Evolutionary conservation across 1,140 invertebrate species (phyloP).

Genomic region (Plutomurus gul): DNA sequence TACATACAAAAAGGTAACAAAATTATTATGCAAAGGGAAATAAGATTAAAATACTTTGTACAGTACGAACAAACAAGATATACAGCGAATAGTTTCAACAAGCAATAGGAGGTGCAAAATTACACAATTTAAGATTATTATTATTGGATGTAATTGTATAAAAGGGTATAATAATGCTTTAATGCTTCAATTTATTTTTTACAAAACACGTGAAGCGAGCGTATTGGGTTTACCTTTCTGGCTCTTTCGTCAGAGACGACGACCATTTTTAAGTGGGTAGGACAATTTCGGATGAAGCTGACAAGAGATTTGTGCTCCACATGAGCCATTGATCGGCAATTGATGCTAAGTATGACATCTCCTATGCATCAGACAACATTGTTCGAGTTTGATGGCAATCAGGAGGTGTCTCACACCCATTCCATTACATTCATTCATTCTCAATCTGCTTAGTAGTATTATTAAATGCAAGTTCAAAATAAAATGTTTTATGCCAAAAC

Average conservation of each 20-base stretch:
- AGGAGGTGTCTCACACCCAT: conserved; percentile 1
- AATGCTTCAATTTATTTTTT: neutral
- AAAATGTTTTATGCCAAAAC: neutral
- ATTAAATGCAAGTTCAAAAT: conserved; percentile 7
- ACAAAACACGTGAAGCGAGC: neutral
- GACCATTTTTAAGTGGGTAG: conserved; percentile 88
- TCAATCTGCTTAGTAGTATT: neutral
- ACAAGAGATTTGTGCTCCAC: conserved; percentile 81
- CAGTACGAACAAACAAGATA: too few relatives aligned
- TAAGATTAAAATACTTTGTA: neutral
- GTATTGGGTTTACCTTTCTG: conserved; percentile 67
- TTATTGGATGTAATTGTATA: too few relatives aligned
- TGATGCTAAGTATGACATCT: conserved; percentile 92
- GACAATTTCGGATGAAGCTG: conserved; percentile 86
- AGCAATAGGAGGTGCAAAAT: too few relatives aligned
- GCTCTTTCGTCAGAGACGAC: conserved; percentile 95
- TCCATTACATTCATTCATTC: neutral
- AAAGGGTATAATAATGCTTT: neutral
- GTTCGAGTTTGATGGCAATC: conserved; percentile 1
- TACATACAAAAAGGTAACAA: neutral
- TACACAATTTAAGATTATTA: neutral
- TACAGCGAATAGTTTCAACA: too few relatives aligned
- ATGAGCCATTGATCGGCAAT: conserved; percentile 85
- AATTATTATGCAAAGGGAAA: neutral
- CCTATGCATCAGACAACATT: conserved; percentile 56